Base-by-base conservation (phyloP, 2,797 vertebrate genomes). In the Tragopan temminckii region DNA sequence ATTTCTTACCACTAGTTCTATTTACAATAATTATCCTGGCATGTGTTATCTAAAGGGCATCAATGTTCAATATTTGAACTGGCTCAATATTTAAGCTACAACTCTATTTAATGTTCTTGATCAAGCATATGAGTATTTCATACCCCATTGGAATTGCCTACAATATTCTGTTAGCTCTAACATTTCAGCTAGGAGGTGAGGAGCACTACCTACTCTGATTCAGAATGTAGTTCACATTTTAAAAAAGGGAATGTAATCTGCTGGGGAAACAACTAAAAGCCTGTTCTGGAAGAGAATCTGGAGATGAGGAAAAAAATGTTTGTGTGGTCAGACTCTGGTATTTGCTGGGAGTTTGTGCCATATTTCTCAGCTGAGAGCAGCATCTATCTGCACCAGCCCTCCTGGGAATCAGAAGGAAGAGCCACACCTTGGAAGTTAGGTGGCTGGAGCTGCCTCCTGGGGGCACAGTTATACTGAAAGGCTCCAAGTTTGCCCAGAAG, bases 211-310 rank as follows among this genome's bases (percentile, higher is more conserved):
- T 71, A 83, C 58, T 80, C 50, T 64, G 38, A 83, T 85, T 67
- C 69, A 80, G 62, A 85, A 72, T 11, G 33, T 35, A 66, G 68
- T 75, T 68, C 0, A 27, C 80, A 67, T 69, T 52, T 52, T 68
- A 27, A 40, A 74, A 67, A 66, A 33, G 45, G 55, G 81, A 85
- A 92, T 92, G 75, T 68, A 84, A 93, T 89, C 71, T 38, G 53
- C 69, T 90, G 84, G 87, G 84, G 85, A 94, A 96, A 83, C 75
- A 68, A 87, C 89, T 64, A 92, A 90, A 90, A 93, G 71, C 81
- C 78, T 4, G 3, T 78, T 92, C 92, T 80, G 64, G 53, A 82
- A 74, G 71, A 55, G 71, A 92, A 82, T 87, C 88, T 2, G 7
- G 62, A 74, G 84, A 81, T 61, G 76, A 86, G 52, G n/a, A n/a